Conservation (phyloP, 2,113 vertebrate genomes). For the Phrynocephalus versicolor region DNA sequence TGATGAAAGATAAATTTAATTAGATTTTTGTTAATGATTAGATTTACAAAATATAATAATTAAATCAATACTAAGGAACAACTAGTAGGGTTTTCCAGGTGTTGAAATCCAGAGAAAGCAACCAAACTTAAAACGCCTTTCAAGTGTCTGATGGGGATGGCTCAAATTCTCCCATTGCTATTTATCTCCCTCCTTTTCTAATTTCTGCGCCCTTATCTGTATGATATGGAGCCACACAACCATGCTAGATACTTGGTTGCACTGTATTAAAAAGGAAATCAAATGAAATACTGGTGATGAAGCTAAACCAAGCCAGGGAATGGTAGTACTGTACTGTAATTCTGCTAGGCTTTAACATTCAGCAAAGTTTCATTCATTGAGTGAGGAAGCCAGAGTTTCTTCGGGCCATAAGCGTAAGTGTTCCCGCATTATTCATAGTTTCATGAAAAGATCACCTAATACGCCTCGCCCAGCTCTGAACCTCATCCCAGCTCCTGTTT, state of each 20-base stretch:
- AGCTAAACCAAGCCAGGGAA: neutral
- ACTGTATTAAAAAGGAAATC: neutral
- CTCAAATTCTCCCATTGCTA: neutral
- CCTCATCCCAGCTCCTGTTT: neutral
- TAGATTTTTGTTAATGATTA: neutral
- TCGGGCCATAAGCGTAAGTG: neutral
- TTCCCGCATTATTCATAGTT: neutral
- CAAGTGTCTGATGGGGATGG: neutral
- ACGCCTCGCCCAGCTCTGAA: constrained; percentile 4
- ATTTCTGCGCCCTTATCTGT: neutral
- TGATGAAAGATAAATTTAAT: neutral
- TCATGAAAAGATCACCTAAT: neutral
- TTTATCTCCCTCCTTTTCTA: neutral
- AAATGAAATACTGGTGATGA: neutral
- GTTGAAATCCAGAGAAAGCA: neutral
- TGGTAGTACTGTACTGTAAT: neutral
- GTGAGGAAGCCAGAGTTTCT: neutral
- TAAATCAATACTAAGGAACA: neutral
- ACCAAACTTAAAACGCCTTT: neutral
- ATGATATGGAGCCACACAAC: neutral
- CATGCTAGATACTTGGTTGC: no score
- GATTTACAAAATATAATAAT: neutral
- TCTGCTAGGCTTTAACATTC: neutral
- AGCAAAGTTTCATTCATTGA: neutral
- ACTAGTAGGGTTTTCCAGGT: neutral